Evolutionary conservation across 64 coral and sea anemone species (phyloP).

Genomic region (Actinia equina): DNA sequence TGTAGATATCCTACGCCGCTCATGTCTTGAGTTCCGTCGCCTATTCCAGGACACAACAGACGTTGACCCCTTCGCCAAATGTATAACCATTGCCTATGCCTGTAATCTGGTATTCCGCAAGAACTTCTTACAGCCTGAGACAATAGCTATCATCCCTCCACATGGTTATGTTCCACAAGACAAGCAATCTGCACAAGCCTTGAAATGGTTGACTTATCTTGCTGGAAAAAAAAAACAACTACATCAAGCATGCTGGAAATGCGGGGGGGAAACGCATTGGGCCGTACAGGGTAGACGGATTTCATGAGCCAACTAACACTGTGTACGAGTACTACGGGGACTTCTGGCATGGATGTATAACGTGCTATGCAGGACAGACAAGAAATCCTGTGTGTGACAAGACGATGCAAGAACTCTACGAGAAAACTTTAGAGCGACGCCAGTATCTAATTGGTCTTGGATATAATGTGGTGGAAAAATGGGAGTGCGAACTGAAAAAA

Average conservation of each 20-base stretch:
- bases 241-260: conserved; percentile 14
- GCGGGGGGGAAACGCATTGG: background rate
- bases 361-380: background rate
- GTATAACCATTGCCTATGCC: no score
- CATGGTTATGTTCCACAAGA: background rate
- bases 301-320: background rate
- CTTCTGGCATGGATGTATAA: conserved; percentile 21
- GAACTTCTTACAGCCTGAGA: conserved; percentile 1
- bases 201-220: conserved; percentile 3
- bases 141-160: conserved; percentile 6
- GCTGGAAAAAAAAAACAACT: background rate
- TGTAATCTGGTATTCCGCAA: no score
- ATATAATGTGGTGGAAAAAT: conserved; percentile 19
- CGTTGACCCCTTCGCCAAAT: no score
- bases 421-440: background rate
- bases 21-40: no score
- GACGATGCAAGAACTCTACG: background rate
- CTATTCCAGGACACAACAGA: no score
- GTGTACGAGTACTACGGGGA: conserved; percentile 16
- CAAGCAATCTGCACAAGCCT: conserved; percentile 12
- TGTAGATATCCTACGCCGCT: conserved; percentile 20
- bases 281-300: background rate
- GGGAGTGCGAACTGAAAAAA: conserved; percentile 24
- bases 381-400: background rate
- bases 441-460: no score